A percentile compares a stretch with the other conserved stretches of the same genome.
These are phyloP conservation scores for Plecotus auritus DNA, from an alignment of 2,113 vertebrate genomes.

Conservation along the genomic window DNA sequence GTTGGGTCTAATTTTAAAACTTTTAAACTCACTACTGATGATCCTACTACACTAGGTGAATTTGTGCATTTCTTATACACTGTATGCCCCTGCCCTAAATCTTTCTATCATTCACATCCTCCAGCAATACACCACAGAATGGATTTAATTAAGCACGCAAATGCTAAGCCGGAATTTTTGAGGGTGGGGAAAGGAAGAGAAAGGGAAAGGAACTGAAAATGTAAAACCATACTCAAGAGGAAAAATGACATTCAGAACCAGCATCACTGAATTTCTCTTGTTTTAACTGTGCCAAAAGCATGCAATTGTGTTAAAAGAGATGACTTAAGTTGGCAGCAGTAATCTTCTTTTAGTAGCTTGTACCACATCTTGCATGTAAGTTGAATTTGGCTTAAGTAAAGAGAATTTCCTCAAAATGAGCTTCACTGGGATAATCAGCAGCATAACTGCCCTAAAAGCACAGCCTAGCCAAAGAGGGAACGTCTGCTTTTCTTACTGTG, in stretches of 20 bases:
- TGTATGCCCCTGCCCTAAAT: neutral
- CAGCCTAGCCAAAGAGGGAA: slow-evolving; percentile 18
- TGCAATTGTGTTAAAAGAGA: slow-evolving; percentile 75
- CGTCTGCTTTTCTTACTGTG: slow-evolving; percentile 46
- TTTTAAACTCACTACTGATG: slow-evolving; percentile 49
- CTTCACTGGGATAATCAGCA: slow-evolving; percentile 47
- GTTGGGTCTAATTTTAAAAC: slow-evolving; percentile 30
- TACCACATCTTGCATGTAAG: slow-evolving; percentile 75
- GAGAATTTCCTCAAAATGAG: slow-evolving; percentile 79
- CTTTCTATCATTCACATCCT: slow-evolving; percentile 53
- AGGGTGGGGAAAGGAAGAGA: slow-evolving; percentile 59
- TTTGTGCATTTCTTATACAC: slow-evolving; percentile 20
- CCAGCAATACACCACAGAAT: slow-evolving; percentile 70
- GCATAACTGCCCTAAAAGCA: slow-evolving; percentile 32
- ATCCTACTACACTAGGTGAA: neutral
- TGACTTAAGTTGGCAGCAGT: slow-evolving; percentile 75
- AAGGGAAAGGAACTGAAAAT: slow-evolving; percentile 75
- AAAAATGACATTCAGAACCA: slow-evolving; percentile 72
- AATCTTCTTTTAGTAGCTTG: slow-evolving; percentile 74
- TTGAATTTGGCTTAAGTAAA: slow-evolving; percentile 75
- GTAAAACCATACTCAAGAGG: slow-evolving; percentile 76
- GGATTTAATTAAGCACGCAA: slow-evolving; percentile 78
- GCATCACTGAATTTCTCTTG: slow-evolving; percentile 75
- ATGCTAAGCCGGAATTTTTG: slow-evolving; percentile 74
- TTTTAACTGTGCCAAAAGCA: slow-evolving; percentile 78